phyloP scores from a whole-genome alignment of 2,888 invertebrate genomes.

The Tenthredo amoena region DNA sequence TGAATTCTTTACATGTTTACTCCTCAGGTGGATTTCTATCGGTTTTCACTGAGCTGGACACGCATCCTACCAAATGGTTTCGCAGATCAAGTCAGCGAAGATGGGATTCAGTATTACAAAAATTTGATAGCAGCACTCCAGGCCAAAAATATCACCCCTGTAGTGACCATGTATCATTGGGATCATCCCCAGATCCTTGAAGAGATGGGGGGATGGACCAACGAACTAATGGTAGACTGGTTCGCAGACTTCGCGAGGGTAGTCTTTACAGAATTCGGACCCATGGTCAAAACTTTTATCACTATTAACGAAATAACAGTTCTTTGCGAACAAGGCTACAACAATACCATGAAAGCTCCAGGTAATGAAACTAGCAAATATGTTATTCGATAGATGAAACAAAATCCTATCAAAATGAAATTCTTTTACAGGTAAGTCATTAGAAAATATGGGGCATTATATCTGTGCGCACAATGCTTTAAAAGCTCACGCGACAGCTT shows the following conservation, averaged over 20 bases:
- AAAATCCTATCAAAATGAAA: slow-evolving; percentile 1
- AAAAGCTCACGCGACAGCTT: slow-evolving; percentile 84
- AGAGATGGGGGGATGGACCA: slow-evolving; percentile 85
- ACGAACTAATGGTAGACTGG: slow-evolving; percentile 83
- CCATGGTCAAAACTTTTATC: slow-evolving; percentile 81
- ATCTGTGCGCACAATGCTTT: slow-evolving; percentile 83
- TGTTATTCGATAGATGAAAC: not conserved
- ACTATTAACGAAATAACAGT: slow-evolving; percentile 89
- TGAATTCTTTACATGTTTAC: not conserved
- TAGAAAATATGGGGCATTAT: slow-evolving; percentile 82
- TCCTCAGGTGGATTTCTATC: slow-evolving; percentile 60
- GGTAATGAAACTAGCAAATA: not conserved
- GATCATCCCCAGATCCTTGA: slow-evolving; percentile 82
- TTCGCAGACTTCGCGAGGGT: slow-evolving; percentile 83
- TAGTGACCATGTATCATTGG: slow-evolving; percentile 81
- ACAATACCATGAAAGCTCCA: slow-evolving; percentile 71
- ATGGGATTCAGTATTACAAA: slow-evolving; percentile 89
- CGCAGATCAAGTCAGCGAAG: slow-evolving; percentile 82
- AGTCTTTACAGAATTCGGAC: slow-evolving; percentile 82
- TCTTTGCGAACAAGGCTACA: slow-evolving; percentile 81
- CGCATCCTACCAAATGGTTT: slow-evolving; percentile 65
- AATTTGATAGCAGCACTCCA: slow-evolving; percentile 86
- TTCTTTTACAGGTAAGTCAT: slow-evolving; percentile 59
- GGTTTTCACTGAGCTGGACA: slow-evolving; percentile 65
- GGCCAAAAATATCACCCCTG: slow-evolving; percentile 81